Base-by-base conservation (phyloP, 2,888 invertebrate genomes). In the Troides helena region DNA sequence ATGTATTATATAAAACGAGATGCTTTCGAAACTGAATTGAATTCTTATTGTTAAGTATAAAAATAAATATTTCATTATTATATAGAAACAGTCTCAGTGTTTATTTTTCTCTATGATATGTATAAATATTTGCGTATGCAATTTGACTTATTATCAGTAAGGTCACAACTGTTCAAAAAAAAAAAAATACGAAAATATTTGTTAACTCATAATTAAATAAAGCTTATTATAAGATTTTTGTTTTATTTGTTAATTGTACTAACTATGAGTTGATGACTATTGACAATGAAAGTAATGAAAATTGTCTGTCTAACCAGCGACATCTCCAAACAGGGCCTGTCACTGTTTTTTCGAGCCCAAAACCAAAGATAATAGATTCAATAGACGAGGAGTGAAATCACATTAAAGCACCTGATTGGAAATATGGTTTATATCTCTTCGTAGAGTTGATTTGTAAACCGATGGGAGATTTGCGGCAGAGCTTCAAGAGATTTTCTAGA, bases 121-220 rank as follows among this genome's bases (percentile, higher is more conserved):
- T 91, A 90, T 81, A 83, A 83, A 79, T 68, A 80, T 85, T 86
- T 87, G 86, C 88, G 83, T 85, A 88, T 80, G 87, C 88, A 87
- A 87, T 88, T 87, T 87, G 87, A 92, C 90, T 89, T 92, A 87
- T 91, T 91, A 92, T 92, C 90, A 88, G 90, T 92, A 89, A 90
- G 89, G 92, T 92, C 92, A 92, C 92, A 92, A 92, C 90, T 92
- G 78, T 78, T 92, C 92, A 88, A 90, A 92, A 60, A 90, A 30
- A 30, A 30, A 30, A 5, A 30, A 30, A 89, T 89, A 89, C 88
- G 89, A 89, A 89, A 89, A 89, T 88, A 92, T 92, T 91, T 92
- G 92, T 92, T 92, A 92, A 92, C 91, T 92, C 91, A 92, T 92
- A 92, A 92, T 92, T 92, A 92, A 92, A 92, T 92, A 92, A 92